Base-by-base conservation (phyloP, 2,888 invertebrate genomes). In the Pediacus dermestoides region DNA sequence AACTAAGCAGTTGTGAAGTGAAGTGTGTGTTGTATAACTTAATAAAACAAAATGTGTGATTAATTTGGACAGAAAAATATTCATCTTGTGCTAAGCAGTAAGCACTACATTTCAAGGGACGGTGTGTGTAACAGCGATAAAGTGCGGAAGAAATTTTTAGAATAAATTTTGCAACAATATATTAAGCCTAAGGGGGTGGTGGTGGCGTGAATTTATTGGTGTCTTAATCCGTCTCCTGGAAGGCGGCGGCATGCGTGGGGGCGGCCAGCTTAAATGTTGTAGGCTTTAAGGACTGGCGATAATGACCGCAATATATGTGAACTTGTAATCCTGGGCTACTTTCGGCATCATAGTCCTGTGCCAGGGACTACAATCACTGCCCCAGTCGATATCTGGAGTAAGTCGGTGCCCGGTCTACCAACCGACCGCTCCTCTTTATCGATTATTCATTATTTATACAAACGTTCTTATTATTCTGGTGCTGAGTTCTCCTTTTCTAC, bases 391-490 rank as follows among this genome's bases (percentile, higher is more conserved):
- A 68, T 67, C 66, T 67, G 67, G 69, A 67, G 69, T 68, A 66
- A 69, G 57, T 60, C 68, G 58, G 67, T 66, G 64, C 66, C 60
- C 59, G 63, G 64, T 60, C 60, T 61, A 52, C 33, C 32, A 32
- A 33, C 27, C 40, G 30, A 44, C 61, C 58, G 58, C 56, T 60
- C 58, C 57, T 59, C 63, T 63, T 60, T 64, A 68, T 68, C 66
- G 67, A 68, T 68, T 67, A 67, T 65, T 67, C 68, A 68, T 68
- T 67, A 67, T 67, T 67, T 67, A 67, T 67, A 68, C 68, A 67
- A 67, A 68, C 65, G 67, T 63, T 63, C 66, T 67, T 67, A 67
- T 67, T 68, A 68, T 68, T 66, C 66, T 55, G 57, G 52, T 7
- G 61, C 58, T 58, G 61, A 58, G 61, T 61, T 60, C 60, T 61